These are phyloP conservation scores for Agelaius tricolor DNA, from an alignment of 2,113 vertebrate genomes.

Conservation along the genomic window DNA sequence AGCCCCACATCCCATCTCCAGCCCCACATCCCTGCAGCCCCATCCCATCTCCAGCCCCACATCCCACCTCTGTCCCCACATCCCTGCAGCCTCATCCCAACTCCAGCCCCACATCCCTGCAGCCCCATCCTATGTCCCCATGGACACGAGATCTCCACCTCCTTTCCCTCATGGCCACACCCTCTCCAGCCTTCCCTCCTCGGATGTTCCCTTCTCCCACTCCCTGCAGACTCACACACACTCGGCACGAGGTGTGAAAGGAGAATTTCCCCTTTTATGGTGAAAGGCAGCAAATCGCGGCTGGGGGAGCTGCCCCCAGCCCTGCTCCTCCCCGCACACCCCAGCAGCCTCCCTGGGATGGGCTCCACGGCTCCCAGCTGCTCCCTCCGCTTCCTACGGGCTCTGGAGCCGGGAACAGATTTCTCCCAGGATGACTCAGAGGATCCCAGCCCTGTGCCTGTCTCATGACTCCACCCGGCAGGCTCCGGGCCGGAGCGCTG, in stretches of 20 bases:
- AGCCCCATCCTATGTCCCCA: background rate
- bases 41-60: no score
- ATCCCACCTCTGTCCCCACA: no score
- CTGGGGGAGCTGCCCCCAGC: background rate
- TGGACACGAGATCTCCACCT: rapidly evolving
- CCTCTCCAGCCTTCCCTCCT: background rate
- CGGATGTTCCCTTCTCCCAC: background rate
- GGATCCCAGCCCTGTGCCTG: background rate
- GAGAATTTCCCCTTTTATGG: background rate
- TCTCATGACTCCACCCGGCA: background rate
- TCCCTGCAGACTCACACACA: rapidly evolving
- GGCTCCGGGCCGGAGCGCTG: background rate
- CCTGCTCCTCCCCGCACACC: background rate
- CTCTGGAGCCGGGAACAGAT: background rate
- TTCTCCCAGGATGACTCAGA: background rate
- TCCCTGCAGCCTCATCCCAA: background rate
- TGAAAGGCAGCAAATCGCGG: background rate
- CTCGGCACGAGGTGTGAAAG: background rate
- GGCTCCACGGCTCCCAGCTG: background rate
- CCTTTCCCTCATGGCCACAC: rapidly evolving
- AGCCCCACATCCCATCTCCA: no score
- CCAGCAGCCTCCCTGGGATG: background rate
- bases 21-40: background rate
- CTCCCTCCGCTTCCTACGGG: background rate
- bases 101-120: no score